A percentile compares a stretch with the other conserved stretches of the same genome.
Evolutionary conservation across 2,888 invertebrate species (phyloP).

Genomic region (Frankliniella fusca): DNA sequence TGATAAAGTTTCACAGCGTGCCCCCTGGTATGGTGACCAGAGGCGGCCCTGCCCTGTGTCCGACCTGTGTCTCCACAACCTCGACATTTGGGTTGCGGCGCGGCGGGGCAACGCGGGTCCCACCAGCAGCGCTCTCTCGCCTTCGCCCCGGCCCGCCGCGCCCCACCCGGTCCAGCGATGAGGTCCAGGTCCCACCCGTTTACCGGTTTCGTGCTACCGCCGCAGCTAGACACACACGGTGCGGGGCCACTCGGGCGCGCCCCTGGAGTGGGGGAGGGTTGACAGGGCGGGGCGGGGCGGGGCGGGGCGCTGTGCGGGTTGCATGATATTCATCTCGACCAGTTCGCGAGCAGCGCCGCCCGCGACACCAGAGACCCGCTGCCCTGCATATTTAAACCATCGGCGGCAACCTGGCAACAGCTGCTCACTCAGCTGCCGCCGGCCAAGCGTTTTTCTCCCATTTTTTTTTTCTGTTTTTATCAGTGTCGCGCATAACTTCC

Average conservation of each 20-base stretch:
- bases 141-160: background rate
- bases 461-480: too few species aligned
- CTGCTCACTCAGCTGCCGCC: too few species aligned
- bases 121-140: background rate
- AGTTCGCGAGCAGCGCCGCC: too few species aligned
- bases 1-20: too few species aligned
- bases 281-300: background rate
- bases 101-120: background rate
- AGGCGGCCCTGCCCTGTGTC: too few species aligned
- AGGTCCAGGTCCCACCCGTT: background rate
- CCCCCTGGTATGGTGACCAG: too few species aligned
- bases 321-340: background rate
- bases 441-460: too few species aligned
- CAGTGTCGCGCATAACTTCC: too few species aligned
- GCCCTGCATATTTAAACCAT: too few species aligned
- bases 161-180: background rate
- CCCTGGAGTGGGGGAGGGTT: background rate
- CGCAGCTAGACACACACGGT: background rate
- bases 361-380: too few species aligned
- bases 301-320: background rate
- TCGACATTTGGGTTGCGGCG: background rate
- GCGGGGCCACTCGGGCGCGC: background rate
- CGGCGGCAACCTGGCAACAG: too few species aligned
- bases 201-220: background rate
- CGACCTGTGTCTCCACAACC: background rate